Conservation (phyloP, 1,140 invertebrate genomes). For the Ostrea denselamellosa region DNA sequence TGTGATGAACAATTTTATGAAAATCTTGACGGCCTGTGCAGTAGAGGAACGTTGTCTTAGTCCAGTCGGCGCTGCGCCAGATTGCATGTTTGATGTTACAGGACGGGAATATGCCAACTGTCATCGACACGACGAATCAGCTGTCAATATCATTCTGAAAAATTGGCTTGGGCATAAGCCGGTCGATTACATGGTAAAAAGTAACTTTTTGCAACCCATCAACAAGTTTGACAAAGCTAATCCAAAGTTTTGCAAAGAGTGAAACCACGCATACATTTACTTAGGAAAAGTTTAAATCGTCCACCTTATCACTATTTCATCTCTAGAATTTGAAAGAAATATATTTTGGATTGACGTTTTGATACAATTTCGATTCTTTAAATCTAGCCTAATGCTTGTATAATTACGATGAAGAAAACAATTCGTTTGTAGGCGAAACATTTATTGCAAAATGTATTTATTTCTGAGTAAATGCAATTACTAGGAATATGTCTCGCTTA, state of each 20-base stretch:
- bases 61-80: conserved; percentile 40
- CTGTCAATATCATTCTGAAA: conserved; percentile 63
- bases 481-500: too few relatives aligned
- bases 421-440: too few relatives aligned
- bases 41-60: conserved; percentile 55
- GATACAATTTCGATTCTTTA: too few relatives aligned
- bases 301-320: too few relatives aligned
- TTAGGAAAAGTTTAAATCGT: too few relatives aligned
- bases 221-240: conserved; percentile 6
- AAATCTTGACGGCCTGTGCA: conserved; percentile 56
- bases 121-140: conserved; percentile 65
- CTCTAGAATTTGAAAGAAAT: too few relatives aligned
- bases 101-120: conserved; percentile 56
- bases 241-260: neutral
- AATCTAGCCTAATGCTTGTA: too few relatives aligned
- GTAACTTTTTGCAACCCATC: neutral
- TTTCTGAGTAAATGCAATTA: too few relatives aligned
- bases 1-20: conserved; percentile 46
- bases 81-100: conserved; percentile 55
- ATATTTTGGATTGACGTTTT: too few relatives aligned
- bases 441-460: too few relatives aligned
- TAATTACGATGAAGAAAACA: too few relatives aligned
- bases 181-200: neutral
- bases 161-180: conserved; percentile 51
- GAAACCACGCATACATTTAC: neutral